Evolutionary conservation across 2,113 vertebrate genomes (phyloP).

Genomic region (Tragelaphus scriptus): DNA sequence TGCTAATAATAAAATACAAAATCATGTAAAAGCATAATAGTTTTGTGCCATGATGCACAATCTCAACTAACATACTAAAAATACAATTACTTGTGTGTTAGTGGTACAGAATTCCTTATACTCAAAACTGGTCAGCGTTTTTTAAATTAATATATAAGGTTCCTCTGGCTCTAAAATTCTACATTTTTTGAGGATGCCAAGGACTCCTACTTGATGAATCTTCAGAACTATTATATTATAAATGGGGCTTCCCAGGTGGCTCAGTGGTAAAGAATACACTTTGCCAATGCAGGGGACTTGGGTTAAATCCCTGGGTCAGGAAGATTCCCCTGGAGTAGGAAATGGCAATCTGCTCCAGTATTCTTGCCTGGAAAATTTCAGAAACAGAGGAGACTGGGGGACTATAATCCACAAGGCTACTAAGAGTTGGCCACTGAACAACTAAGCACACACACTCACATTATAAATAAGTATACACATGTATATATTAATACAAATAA

Average conservation of each 20-base stretch:
- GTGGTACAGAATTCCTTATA: neutral
- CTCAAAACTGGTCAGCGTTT: neutral
- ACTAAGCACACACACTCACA: neutral
- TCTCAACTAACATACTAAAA: neutral
- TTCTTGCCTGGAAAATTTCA: neutral
- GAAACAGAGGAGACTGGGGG: neutral
- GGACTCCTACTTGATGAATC: neutral
- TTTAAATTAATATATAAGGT: neutral
- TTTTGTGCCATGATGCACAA: neutral
- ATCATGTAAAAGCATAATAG: neutral
- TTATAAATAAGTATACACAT: neutral
- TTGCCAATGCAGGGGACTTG: neutral
- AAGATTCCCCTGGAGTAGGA: neutral
- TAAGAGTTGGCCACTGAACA: neutral
- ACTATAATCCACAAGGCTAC: neutral
- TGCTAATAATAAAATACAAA: constrained; percentile 6
- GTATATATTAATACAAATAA: neutral
- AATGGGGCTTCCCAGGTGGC: neutral
- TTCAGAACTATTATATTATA: neutral
- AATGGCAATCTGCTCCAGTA: neutral
- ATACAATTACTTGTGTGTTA: neutral
- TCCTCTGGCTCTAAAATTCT: neutral
- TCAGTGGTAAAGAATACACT: neutral
- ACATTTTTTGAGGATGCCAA: neutral
- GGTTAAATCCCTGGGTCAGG: neutral